Conservation (phyloP, 1,140 invertebrate genomes). For the Bombyx mandarina region DNA sequence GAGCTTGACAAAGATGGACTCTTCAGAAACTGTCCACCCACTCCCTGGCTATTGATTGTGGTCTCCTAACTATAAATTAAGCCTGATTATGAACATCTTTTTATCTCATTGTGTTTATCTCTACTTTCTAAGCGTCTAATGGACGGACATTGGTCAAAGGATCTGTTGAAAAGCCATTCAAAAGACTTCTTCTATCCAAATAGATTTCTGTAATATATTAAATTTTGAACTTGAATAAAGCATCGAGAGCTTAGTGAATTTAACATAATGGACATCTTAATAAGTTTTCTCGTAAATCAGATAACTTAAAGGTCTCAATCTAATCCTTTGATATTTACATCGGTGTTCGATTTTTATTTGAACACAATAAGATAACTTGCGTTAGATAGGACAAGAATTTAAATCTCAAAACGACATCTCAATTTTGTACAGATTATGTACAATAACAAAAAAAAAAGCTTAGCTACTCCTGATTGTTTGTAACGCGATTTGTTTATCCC, state of each 20-base stretch:
- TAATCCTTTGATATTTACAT: too few relatives aligned
- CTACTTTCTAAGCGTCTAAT: constrained; percentile 53
- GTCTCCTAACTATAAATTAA: constrained; percentile 63
- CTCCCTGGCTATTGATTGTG: constrained; percentile 58
- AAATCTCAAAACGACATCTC: constrained; percentile 30
- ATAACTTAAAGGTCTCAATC: too few relatives aligned
- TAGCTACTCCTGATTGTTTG: constrained; percentile 51
- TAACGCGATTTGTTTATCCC: constrained; percentile 41
- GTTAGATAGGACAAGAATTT: constrained; percentile 25
- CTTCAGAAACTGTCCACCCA: constrained; percentile 67
- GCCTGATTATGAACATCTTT: constrained; percentile 64
- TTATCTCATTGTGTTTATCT: constrained; percentile 51
- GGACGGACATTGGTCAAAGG: constrained; percentile 60
- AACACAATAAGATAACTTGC: constrained; percentile 37
- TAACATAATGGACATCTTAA: too few relatives aligned
- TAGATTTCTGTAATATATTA: not conserved
- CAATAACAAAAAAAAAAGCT: constrained; percentile 36
- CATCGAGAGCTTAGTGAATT: not conserved
- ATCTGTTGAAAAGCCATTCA: not conserved
- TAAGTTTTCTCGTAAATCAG: too few relatives aligned
- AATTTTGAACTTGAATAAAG: not conserved
- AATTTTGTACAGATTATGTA: constrained; percentile 27
- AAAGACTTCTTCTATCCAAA: not conserved
- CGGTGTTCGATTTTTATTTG: not conserved
- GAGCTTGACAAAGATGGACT: constrained; percentile 69